Evolutionary conservation across 2,797 vertebrate species (phyloP), one percentile per base, ranked within the genome.

Genomic region (Brotula barbata): DNA sequence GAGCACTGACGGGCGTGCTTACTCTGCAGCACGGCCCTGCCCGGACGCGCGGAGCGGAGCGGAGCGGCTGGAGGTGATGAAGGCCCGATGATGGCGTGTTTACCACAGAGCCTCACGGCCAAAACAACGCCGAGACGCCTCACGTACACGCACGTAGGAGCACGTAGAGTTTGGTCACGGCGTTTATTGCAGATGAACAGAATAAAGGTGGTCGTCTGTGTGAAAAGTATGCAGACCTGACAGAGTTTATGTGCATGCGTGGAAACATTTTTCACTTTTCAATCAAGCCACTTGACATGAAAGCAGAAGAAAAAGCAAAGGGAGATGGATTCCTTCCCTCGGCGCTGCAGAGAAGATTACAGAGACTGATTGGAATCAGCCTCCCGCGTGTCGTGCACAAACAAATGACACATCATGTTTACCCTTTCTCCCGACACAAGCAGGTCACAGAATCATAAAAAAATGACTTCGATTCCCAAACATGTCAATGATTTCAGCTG

Each of bases 121-220:
- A 49, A 28, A 25, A 25, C 60, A 52, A 51, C 19, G 57, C 19
- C n/a, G 74, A 56, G 54, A 70, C 43, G 13, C 52, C 67, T 78
- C 65, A 17, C 20, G 52, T 58, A 63, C 59, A 61, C 63, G 75
- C 49, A 57, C 63, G 56, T 61, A 39, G 42, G 63, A 67, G 50
- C 58, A 17, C 48, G 54, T 55, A 40, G 17, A 42, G 75, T 65
- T 73, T 67, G 65, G 71, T 71, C 49, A 52, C 61, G 69, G 58
- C 58, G 68, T 80, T 84, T 81, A 88, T 86, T 87, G 83, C 73
- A 79, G 81, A 84, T 68, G 40, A 73, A 61, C 52, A 56, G 51
- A 72, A 61, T 68, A 55, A 60, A 57, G n/a, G 17, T 36, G 45
- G 52, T 25, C 48, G 53, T 50, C 41, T 25, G 15, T 34, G 1